Percentiles rank a stretch among this genome's conserved stretches.
Conservation (phyloP, 2,113 vertebrate genomes). For the Mesoclemmys tuberculata region DNA sequence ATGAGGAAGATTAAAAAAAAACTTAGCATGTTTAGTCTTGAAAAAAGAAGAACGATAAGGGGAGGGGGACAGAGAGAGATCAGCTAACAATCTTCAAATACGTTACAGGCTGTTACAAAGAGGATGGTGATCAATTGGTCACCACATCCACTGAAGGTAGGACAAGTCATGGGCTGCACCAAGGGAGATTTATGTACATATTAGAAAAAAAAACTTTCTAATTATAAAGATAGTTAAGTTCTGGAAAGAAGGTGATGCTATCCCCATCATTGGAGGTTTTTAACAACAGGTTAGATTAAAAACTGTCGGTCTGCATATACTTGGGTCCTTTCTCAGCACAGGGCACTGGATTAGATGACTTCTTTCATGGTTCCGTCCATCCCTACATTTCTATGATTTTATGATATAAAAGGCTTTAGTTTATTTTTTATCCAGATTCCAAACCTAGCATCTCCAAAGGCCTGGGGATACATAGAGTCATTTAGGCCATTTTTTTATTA, state of each 20-base stretch:
- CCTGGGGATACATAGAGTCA: neutral
- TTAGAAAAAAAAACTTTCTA: neutral
- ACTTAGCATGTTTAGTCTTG: too few species aligned
- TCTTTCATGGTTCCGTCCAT: neutral
- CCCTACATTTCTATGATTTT: neutral
- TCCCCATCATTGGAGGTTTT: neutral
- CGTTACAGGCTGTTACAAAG: too few species aligned
- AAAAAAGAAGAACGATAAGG: too few species aligned
- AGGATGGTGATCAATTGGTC: too few species aligned
- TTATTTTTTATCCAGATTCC: neutral
- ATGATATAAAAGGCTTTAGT: neutral
- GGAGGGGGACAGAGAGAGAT: too few species aligned
- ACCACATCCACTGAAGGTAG: too few species aligned
- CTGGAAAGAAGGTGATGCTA: neutral
- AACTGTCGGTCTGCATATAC: neutral
- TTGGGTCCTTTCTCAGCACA: neutral
- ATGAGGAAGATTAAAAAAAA: too few species aligned
- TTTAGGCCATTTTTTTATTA: conserved; percentile 44
- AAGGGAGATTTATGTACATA: neutral
- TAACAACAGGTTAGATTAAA: neutral
- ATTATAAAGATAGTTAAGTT: neutral
- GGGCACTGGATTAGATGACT: neutral
- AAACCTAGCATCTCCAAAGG: neutral
- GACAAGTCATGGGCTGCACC: neutral
- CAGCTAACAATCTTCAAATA: too few species aligned